A percentile compares a stretch with the other conserved stretches of the same genome.
phyloP scores from a whole-genome alignment of 64 coral and sea anemone species.

The Anthopleura sola region DNA sequence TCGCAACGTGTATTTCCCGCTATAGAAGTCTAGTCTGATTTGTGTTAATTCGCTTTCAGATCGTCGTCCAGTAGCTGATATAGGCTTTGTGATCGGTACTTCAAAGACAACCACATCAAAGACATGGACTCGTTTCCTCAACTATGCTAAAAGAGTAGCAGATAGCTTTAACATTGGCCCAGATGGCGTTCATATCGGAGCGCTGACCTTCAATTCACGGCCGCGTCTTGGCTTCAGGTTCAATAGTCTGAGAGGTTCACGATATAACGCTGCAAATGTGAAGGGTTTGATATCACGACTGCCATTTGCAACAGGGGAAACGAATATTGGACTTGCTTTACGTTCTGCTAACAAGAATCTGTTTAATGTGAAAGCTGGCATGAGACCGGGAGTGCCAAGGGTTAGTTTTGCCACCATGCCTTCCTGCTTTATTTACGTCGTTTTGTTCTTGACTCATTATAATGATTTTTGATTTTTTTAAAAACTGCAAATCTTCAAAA shows the following conservation, averaged over 20 bases:
- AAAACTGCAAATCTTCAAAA: no score
- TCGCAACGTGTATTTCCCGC: no score
- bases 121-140: slow-evolving; percentile 45
- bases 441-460: no score
- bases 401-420: slow-evolving; percentile 17
- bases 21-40: no score
- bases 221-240: slow-evolving; percentile 46
- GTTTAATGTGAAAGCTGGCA: slow-evolving; percentile 59
- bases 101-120: slow-evolving; percentile 32
- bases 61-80: slow-evolving; percentile 45
- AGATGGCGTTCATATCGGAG: slow-evolving; percentile 46
- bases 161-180: slow-evolving; percentile 25
- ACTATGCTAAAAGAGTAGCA: slow-evolving; percentile 47
- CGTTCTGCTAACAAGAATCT: slow-evolving; percentile 51
- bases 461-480: no score
- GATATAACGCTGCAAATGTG: slow-evolving; percentile 37
- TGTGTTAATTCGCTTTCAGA: background rate
- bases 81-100: slow-evolving; percentile 48
- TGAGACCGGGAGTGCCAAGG: slow-evolving; percentile 53
- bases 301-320: slow-evolving; percentile 20
- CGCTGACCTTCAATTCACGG: slow-evolving; percentile 35
- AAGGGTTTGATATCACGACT: slow-evolving; percentile 36
- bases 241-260: slow-evolving; percentile 26
- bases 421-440: background rate
- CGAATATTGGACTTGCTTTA: slow-evolving; percentile 42